Conservation (phyloP, 2,113 vertebrate species). For the Ailurus styani region DNA sequence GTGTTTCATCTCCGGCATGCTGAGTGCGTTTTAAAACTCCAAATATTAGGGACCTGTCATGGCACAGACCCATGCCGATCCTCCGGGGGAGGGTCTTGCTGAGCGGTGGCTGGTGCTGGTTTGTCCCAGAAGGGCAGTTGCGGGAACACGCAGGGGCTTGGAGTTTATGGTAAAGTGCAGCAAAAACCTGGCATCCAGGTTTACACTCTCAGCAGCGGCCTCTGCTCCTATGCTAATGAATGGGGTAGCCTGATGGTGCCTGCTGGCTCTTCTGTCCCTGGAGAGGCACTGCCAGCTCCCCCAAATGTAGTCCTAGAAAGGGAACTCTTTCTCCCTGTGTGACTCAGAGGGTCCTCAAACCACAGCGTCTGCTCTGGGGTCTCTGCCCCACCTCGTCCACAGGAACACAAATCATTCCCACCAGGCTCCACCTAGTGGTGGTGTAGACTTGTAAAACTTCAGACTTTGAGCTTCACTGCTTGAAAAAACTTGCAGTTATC, state of each 20-base stretch:
- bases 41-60: neutral
- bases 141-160: neutral
- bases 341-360: neutral
- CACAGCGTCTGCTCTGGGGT: neutral
- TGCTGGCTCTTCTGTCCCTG: neutral
- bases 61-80: neutral
- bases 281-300: neutral
- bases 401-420: neutral
- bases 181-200: neutral
- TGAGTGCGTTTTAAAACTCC: neutral
- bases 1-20: neutral
- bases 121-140: neutral
- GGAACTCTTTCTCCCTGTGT: neutral
- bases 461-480: neutral
- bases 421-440: neutral
- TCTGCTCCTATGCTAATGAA: neutral
- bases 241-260: neutral
- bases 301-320: neutral
- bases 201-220: neutral
- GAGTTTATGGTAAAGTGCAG: neutral
- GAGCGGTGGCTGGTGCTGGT: neutral
- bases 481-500: neutral
- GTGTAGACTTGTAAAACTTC: neutral
- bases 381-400: neutral
- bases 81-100: neutral